phyloP scores from a whole-genome alignment of 2,888 invertebrate genomes.

The Brenthis hecate region DNA sequence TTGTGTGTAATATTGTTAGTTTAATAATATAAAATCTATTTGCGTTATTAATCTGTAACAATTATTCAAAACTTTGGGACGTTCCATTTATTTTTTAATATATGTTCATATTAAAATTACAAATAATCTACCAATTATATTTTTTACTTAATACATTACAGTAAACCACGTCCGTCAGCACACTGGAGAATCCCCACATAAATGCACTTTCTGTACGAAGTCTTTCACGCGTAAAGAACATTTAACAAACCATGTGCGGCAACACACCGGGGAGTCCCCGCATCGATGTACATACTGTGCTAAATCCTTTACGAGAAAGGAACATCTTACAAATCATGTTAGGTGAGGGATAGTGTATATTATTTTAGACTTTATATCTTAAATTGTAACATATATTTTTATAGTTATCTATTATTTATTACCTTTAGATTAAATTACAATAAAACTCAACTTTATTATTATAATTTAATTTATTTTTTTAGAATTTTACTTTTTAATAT shows the following conservation, averaged over 20 bases:
- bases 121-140: not conserved
- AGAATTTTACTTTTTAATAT: not conserved
- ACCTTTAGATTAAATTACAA: too few species aligned
- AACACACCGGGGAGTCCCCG: slow-evolving; percentile 90
- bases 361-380: not conserved
- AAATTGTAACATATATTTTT: not conserved
- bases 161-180: slow-evolving; percentile 88
- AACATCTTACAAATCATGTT: slow-evolving; percentile 93
- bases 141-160: slow-evolving; percentile 43
- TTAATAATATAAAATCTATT: too few species aligned
- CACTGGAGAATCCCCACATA: slow-evolving; percentile 90
- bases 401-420: too few species aligned
- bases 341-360: slow-evolving; percentile 62
- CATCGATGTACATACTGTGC: slow-evolving; percentile 90
- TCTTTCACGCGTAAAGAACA: slow-evolving; percentile 93
- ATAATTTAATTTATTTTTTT: too few species aligned
- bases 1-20: too few species aligned
- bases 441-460: too few species aligned
- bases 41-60: too few species aligned
- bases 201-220: slow-evolving; percentile 89
- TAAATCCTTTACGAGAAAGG: slow-evolving; percentile 91
- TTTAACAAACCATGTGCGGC: slow-evolving; percentile 28
- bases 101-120: too few species aligned
- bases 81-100: too few species aligned
- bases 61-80: too few species aligned